These are phyloP conservation scores for Autographa pulchrina DNA, from an alignment of 2,888 invertebrate genomes.

Conservation along the genomic window DNA sequence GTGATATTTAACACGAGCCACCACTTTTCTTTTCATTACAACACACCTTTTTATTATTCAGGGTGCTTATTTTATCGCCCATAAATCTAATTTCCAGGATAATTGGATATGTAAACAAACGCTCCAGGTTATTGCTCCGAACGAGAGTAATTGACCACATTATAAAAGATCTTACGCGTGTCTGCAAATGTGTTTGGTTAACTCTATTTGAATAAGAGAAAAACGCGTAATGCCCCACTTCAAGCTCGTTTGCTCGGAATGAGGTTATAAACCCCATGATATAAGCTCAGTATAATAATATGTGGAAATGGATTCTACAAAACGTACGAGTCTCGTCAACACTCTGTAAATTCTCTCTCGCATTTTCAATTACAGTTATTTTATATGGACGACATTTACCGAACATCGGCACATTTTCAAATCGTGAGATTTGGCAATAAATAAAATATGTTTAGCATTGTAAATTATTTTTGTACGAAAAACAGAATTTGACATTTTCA, in stretches of 20 bases:
- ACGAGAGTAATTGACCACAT: not conserved
- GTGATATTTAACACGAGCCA: conserved; percentile 68
- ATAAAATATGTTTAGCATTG: not conserved
- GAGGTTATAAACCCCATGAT: conserved; percentile 33
- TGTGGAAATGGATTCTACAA: conserved; percentile 12
- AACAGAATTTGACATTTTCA: not conserved
- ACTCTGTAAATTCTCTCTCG: conserved; percentile 11
- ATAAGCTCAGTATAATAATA: conserved; percentile 24
- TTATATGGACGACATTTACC: not conserved
- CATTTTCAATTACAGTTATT: conserved; percentile 23
- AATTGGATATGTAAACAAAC: conserved; percentile 18
- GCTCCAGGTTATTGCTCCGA: not conserved
- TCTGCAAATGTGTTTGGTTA: conserved; percentile 18
- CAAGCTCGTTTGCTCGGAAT: conserved; percentile 28
- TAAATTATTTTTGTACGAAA: not conserved
- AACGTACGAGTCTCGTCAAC: conserved; percentile 13
- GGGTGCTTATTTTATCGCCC: conserved; percentile 23
- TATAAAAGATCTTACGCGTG: conserved; percentile 6
- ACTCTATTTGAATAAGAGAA: conserved; percentile 18
- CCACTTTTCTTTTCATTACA: conserved; percentile 66
- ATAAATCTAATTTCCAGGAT: conserved; percentile 16
- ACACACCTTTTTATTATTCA: conserved; percentile 19
- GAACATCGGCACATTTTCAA: not conserved
- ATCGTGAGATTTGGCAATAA: not conserved
- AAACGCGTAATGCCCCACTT: conserved; percentile 25